These are phyloP conservation scores for Centroberyx gerrardi DNA, from an alignment of 2,797 vertebrate species.

Conservation along the genomic window DNA sequence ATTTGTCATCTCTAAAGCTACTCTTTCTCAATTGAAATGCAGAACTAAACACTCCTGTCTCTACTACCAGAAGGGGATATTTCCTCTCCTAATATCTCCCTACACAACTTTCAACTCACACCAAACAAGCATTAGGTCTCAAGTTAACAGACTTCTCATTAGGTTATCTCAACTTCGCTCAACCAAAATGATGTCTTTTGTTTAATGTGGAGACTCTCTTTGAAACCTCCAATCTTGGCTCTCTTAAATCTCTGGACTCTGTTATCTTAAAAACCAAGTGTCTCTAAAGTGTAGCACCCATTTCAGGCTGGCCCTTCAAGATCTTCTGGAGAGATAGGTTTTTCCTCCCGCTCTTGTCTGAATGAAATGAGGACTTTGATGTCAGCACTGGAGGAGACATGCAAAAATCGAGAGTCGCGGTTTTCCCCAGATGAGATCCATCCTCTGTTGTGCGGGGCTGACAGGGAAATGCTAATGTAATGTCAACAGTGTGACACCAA, in stretches of 20 bases:
- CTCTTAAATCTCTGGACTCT: slow-evolving; percentile 39
- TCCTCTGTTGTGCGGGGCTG: slow-evolving; percentile 6
- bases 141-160: slow-evolving; percentile 1
- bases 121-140: background rate
- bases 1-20: background rate
- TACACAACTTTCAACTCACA: slow-evolving; percentile 1
- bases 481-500: slow-evolving; percentile 34
- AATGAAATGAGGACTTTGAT: background rate
- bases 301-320: slow-evolving; percentile 1
- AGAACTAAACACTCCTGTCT: background rate
- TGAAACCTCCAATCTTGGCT: slow-evolving; percentile 40
- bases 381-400: background rate
- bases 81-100: background rate
- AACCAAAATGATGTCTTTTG: background rate
- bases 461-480: slow-evolving; percentile 28
- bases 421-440: background rate
- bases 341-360: background rate
- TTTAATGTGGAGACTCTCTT: slow-evolving; percentile 3
- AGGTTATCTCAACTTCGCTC: background rate
- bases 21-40: background rate
- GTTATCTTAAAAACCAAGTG: slow-evolving; percentile 20
- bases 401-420: background rate
- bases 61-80: background rate
- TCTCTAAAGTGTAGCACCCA: slow-evolving; percentile 8
- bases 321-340: background rate